phyloP scores from a whole-genome alignment of 2,113 vertebrate genomes.

The Cyprinodon variegatus region DNA sequence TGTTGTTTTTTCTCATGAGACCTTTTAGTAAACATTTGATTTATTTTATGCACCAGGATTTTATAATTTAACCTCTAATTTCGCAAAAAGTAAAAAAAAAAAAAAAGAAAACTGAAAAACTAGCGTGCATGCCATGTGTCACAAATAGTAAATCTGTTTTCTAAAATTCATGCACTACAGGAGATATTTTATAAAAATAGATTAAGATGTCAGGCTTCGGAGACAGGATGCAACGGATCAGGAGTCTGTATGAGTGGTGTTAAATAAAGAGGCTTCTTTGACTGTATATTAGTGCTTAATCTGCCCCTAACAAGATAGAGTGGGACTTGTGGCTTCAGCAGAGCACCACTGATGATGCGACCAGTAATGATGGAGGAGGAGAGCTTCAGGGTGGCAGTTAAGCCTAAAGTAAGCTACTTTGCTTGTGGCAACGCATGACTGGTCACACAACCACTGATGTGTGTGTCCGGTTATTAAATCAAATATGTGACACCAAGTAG shows the following conservation, averaged over 20 bases:
- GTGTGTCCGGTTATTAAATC: slow-evolving; percentile 75
- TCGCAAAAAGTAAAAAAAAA: neutral
- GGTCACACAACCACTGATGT: slow-evolving; percentile 36
- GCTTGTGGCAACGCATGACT: slow-evolving; percentile 45
- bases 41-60: neutral
- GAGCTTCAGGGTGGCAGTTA: slow-evolving; percentile 52
- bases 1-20: too few relatives aligned
- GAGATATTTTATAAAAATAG: slow-evolving; percentile 29
- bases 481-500: slow-evolving; percentile 69
- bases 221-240: slow-evolving; percentile 55
- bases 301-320: slow-evolving; percentile 71
- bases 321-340: slow-evolving; percentile 27
- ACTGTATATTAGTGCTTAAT: slow-evolving; percentile 67
- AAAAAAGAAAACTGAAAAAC: neutral
- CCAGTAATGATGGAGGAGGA: slow-evolving; percentile 67
- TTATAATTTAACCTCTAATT: neutral
- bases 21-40: neutral
- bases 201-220: slow-evolving; percentile 58
- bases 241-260: slow-evolving; percentile 34
- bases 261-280: slow-evolving; percentile 45
- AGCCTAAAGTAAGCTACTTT: slow-evolving; percentile 74
- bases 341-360: slow-evolving; percentile 62
- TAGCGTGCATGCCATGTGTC: slow-evolving; percentile 2
- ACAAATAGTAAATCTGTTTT: neutral
- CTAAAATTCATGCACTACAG: neutral